Conservation (phyloP, 1,140 invertebrate genomes). For the Metopolophium dirhodum region DNA sequence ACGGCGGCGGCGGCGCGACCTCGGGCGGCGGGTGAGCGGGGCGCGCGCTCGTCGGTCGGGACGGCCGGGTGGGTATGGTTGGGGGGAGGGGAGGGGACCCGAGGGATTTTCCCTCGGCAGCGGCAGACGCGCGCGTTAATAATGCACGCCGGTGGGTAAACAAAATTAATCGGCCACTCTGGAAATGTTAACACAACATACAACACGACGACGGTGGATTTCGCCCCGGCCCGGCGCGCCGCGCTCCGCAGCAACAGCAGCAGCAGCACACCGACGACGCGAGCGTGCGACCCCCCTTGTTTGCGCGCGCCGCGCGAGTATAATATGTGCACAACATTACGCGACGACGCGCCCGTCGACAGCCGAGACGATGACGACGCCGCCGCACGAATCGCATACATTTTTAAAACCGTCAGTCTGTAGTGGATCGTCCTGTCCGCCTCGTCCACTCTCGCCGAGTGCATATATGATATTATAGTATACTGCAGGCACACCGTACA, state of each 20-base stretch:
- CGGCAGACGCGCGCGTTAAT: conserved; percentile 36
- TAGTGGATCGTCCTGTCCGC: no score
- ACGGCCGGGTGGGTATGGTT: neutral
- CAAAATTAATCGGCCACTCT: conserved; percentile 56
- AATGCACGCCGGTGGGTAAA: conserved; percentile 53
- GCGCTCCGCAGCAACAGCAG: neutral
- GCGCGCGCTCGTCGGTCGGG: neutral
- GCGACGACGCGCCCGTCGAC: neutral
- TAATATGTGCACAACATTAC: no score
- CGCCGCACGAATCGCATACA: neutral
- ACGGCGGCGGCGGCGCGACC: neutral
- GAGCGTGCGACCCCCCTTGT: neutral
- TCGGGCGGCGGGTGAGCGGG: neutral
- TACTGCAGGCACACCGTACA: neutral
- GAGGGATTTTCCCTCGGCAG: conserved; percentile 30
- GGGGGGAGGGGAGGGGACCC: neutral
- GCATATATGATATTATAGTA: no score
- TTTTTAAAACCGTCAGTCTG: conserved; percentile 25
- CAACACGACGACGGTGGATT: neutral
- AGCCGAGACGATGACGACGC: neutral
- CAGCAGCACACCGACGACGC: neutral
- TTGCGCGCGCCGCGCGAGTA: neutral
- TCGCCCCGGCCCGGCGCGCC: neutral
- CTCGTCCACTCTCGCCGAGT: no score
- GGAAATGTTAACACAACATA: conserved; percentile 15